These are phyloP conservation scores for Gari tellinella DNA, from an alignment of 2,888 invertebrate genomes.

Conservation along the genomic window DNA sequence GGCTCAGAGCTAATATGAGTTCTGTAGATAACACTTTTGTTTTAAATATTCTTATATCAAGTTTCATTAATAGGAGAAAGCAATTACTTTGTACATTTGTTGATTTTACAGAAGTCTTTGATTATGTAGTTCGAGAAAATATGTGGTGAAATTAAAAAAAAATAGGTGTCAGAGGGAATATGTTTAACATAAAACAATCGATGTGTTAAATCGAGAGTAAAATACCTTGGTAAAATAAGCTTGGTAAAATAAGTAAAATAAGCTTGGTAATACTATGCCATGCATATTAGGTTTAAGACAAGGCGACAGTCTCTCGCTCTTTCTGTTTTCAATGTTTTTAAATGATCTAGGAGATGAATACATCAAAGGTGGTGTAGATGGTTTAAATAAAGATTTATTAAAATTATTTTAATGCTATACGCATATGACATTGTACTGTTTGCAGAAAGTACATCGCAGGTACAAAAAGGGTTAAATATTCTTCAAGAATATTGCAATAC, in stretches of 20 bases:
- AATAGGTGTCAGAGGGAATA: constrained; percentile 2
- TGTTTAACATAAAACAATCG: neutral
- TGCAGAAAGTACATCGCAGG: constrained; percentile 3
- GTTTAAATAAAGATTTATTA: neutral
- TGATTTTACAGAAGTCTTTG: neutral
- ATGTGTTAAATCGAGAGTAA: constrained; percentile 12
- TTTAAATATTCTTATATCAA: neutral
- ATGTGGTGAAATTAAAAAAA: neutral
- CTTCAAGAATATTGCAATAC: constrained; percentile 14
- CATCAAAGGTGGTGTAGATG: neutral
- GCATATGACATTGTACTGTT: constrained; percentile 26
- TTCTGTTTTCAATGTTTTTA: constrained; percentile 6
- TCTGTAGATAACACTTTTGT: neutral
- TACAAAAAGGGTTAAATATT: constrained; percentile 17
- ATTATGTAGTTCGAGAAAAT: constrained; percentile 3
- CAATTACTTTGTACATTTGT: no score
- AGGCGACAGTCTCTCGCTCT: constrained; percentile 1
- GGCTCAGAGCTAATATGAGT: constrained; percentile 20
- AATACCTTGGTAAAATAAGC: constrained; percentile 1
- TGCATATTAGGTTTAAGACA: constrained; percentile 1
- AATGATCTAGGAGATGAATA: neutral
- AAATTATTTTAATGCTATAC: constrained; percentile 18
- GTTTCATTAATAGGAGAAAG: no score
- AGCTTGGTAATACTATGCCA: neutral
- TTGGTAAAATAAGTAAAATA: constrained; percentile 5